These are phyloP conservation scores for Colletes collaris DNA, from an alignment of 2,888 invertebrate species.

Conservation along the genomic window DNA sequence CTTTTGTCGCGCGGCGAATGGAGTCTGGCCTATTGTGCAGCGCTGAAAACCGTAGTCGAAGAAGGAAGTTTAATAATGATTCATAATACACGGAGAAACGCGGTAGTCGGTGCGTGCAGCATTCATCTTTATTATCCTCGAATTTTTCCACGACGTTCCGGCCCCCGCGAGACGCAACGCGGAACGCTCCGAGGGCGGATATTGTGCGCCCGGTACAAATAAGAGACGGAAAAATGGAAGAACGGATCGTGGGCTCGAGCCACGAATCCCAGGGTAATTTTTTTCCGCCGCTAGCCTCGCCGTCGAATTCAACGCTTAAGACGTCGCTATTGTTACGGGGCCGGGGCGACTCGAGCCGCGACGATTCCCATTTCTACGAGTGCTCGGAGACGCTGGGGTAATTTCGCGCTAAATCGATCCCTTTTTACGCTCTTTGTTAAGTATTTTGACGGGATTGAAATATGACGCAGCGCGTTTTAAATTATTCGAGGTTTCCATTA, in stretches of 20 bases:
- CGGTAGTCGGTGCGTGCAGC: background rate
- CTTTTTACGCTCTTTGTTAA: too few species aligned
- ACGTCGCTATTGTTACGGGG: conserved; percentile 44
- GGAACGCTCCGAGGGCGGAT: conserved; percentile 16
- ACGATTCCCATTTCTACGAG: conserved; percentile 2
- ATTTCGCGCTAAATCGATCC: conserved; percentile 22
- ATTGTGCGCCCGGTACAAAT: conserved; percentile 18
- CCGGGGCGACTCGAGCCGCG: background rate
- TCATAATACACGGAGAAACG: conserved; percentile 8
- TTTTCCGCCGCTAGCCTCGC: conserved; percentile 5
- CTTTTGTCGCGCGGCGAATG: too few species aligned
- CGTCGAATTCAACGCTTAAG: conserved; percentile 45
- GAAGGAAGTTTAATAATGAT: conserved; percentile 28
- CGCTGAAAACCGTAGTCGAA: too few species aligned
- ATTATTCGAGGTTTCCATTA: too few species aligned
- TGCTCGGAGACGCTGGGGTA: conserved; percentile 32
- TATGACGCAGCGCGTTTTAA: too few species aligned
- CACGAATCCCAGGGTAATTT: conserved; percentile 13
- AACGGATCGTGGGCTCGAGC: conserved; percentile 1
- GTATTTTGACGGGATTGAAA: too few species aligned
- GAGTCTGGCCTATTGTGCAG: too few species aligned
- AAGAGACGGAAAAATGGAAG: conserved; percentile 11
- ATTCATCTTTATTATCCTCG: conserved; percentile 42
- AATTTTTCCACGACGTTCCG: conserved; percentile 29
- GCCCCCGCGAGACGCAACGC: conserved; percentile 5